Conservation (phyloP, 2,888 invertebrate genomes). For the Epiblema foenella region DNA sequence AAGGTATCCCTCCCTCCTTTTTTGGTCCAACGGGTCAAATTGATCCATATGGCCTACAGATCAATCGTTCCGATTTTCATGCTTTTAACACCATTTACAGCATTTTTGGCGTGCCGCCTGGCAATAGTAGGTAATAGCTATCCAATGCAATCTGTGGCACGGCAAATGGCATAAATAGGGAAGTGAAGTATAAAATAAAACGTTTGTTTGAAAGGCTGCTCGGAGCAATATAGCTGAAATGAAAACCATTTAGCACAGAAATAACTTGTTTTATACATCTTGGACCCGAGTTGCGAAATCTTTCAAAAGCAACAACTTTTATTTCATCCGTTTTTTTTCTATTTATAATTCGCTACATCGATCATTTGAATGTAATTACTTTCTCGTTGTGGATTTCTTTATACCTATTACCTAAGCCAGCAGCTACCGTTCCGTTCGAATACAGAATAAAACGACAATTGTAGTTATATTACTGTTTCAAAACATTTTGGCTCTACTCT, state of each 20-base stretch:
- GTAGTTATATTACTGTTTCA: no score
- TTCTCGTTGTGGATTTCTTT: constrained; percentile 9
- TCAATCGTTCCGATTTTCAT: no score
- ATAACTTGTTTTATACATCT: constrained; percentile 24
- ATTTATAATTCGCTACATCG: constrained; percentile 24
- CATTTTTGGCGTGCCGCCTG: no score
- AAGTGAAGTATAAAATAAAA: not conserved
- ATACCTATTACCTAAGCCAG: no score
- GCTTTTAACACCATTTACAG: no score
- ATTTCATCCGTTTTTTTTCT: constrained; percentile 18
- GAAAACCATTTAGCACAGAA: constrained; percentile 56
- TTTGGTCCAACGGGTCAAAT: no score
- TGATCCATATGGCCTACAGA: no score
- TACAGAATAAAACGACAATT: not conserved
- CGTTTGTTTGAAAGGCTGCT: constrained; percentile 51
- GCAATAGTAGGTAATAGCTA: constrained; percentile 13
- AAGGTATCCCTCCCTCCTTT: no score
- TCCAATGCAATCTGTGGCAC: constrained; percentile 2
- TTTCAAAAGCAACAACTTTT: constrained; percentile 2
- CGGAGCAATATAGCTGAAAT: constrained; percentile 62
- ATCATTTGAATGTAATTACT: constrained; percentile 11
- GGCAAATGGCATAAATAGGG: constrained; percentile 1
- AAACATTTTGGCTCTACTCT: not conserved
- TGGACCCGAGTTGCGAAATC: constrained; percentile 9
- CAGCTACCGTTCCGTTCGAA: not conserved